Conservation (phyloP, 1,140 invertebrate genomes). For the Lysiphlebus fabarum region DNA sequence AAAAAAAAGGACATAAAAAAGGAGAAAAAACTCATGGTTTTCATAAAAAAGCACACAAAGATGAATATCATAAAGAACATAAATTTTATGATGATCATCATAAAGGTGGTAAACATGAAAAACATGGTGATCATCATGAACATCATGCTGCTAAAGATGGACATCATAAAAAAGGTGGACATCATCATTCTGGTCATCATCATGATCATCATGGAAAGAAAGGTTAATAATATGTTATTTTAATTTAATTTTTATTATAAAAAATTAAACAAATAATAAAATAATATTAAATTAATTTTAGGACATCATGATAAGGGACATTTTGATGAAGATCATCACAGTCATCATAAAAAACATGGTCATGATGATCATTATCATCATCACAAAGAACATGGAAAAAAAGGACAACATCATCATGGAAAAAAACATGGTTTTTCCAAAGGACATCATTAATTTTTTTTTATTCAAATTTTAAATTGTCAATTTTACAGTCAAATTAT, state of each 20-base stretch:
- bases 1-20: slow-evolving; percentile 61
- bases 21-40: slow-evolving; percentile 66
- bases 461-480: background rate
- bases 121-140: slow-evolving; percentile 46
- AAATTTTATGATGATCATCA: slow-evolving; percentile 66
- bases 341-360: slow-evolving; percentile 62
- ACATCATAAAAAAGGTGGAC: slow-evolving; percentile 50
- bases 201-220: slow-evolving; percentile 48
- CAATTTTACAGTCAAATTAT: background rate
- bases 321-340: slow-evolving; percentile 58
- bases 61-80: slow-evolving; percentile 63
- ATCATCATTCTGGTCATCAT: slow-evolving; percentile 50
- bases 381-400: slow-evolving; percentile 65
- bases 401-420: slow-evolving; percentile 61
- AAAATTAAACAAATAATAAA: too few species aligned
- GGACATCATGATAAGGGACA: slow-evolving; percentile 62
- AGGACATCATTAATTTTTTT: slow-evolving; percentile 17
- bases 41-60: slow-evolving; percentile 67
- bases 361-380: slow-evolving; percentile 66
- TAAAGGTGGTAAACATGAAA: slow-evolving; percentile 41
- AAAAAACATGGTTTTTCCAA: slow-evolving; percentile 62
- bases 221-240: too few species aligned
- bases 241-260: too few species aligned
- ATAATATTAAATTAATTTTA: too few species aligned
- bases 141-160: slow-evolving; percentile 51